phyloP scores from a whole-genome alignment of 1,140 invertebrate species.

The Ceratosolen solmsi region DNA sequence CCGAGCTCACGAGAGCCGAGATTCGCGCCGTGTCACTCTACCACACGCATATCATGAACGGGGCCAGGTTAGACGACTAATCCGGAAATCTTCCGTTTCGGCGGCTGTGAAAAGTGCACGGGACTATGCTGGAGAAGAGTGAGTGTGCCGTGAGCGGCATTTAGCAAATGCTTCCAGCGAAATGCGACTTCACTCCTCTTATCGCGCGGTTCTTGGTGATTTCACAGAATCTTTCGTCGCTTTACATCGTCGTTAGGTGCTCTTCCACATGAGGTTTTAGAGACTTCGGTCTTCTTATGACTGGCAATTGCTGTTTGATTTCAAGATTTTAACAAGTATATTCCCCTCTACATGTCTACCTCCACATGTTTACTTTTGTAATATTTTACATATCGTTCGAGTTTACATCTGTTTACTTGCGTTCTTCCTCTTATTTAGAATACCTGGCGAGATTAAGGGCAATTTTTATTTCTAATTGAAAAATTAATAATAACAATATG shows the following conservation, averaged over 20 bases:
- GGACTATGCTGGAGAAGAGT: conserved; percentile 69
- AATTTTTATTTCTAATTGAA: too few relatives aligned
- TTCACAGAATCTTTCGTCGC: not conserved
- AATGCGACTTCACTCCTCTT: not conserved
- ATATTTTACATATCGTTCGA: too few relatives aligned
- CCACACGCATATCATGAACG: conserved; percentile 58
- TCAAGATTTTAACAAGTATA: too few relatives aligned
- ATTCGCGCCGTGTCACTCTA: conserved; percentile 56
- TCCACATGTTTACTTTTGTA: too few relatives aligned
- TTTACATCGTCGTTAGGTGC: not conserved
- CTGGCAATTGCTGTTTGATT: too few relatives aligned
- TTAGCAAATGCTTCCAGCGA: not conserved
- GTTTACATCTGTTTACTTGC: too few relatives aligned
- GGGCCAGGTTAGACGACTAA: conserved; percentile 30
- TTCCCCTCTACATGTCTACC: too few relatives aligned
- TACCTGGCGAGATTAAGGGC: too few relatives aligned
- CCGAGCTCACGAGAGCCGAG: conserved; percentile 37
- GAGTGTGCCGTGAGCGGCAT: conserved; percentile 58
- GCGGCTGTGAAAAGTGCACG: conserved; percentile 28
- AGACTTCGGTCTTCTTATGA: too few relatives aligned
- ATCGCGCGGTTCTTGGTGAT: not conserved
- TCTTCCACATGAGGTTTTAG: not conserved
- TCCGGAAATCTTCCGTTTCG: conserved; percentile 31
- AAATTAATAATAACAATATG: too few relatives aligned
- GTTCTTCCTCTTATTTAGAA: too few relatives aligned